Evolutionary conservation across 1,140 invertebrate genomes (phyloP).

Genomic region (Drosophila miranda): DNA sequence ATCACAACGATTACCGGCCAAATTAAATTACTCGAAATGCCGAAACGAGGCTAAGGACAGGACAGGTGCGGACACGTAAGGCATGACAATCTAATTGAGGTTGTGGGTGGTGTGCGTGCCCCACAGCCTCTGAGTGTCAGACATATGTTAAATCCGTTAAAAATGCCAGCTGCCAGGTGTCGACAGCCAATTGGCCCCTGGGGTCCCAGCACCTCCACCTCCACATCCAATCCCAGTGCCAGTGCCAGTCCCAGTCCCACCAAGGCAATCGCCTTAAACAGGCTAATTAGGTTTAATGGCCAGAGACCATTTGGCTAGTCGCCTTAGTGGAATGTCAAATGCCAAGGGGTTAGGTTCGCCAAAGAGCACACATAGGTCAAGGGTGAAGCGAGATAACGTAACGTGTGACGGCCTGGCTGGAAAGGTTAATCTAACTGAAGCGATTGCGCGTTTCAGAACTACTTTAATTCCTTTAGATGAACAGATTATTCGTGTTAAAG

Average conservation of each 20-base stretch:
- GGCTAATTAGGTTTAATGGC: slow-evolving; percentile 68
- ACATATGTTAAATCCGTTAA: slow-evolving; percentile 47
- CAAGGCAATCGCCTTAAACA: slow-evolving; percentile 55
- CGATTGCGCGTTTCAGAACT: too few relatives aligned
- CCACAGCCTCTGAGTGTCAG: slow-evolving; percentile 18
- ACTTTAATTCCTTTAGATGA: too few relatives aligned
- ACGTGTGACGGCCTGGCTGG: background rate
- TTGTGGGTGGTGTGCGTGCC: slow-evolving; percentile 10
- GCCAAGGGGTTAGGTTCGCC: slow-evolving; percentile 25
- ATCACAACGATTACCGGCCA: slow-evolving; percentile 64
- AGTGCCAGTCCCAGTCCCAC: background rate
- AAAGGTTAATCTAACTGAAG: slow-evolving; percentile 16
- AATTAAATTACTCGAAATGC: slow-evolving; percentile 75
- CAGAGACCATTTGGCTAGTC: slow-evolving; percentile 41
- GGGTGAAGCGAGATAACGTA: background rate
- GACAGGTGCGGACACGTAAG: slow-evolving; percentile 18
- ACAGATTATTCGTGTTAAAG: too few relatives aligned
- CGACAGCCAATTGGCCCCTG: slow-evolving; percentile 45
- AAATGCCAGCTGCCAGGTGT: slow-evolving; percentile 47
- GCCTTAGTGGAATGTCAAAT: slow-evolving; percentile 19
- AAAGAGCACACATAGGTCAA: slow-evolving; percentile 38
- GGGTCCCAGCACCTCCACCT: slow-evolving; percentile 7
- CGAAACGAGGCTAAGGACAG: slow-evolving; percentile 50
- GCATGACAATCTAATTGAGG: slow-evolving; percentile 68
- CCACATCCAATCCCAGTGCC: background rate